These are phyloP conservation scores for Parapsyche elsis DNA, from an alignment of 1,140 invertebrate genomes.

Conservation along the genomic window DNA sequence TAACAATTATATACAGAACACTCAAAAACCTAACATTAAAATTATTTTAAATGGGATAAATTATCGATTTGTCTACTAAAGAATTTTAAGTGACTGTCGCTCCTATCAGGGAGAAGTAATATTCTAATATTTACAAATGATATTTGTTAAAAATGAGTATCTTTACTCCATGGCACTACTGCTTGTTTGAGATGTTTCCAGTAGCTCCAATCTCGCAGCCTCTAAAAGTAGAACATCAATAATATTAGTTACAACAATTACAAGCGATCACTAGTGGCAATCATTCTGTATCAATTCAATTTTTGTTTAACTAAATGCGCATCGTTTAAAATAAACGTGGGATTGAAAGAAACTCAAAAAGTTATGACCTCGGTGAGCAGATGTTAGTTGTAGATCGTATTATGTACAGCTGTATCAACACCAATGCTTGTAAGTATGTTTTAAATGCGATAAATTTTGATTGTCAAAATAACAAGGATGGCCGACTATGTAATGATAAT, in stretches of 20 bases:
- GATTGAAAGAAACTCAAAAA: too few species aligned
- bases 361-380: too few species aligned
- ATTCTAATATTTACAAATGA: constrained; percentile 52
- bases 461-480: not conserved
- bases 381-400: too few species aligned
- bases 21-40: constrained; percentile 50
- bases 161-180: constrained; percentile 54
- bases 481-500: constrained; percentile 18
- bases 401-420: not conserved
- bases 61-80: constrained; percentile 49
- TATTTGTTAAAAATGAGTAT: constrained; percentile 43
- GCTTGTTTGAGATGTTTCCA: constrained; percentile 47
- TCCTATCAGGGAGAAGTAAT: constrained; percentile 26
- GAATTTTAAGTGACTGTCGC: constrained; percentile 44
- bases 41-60: constrained; percentile 45
- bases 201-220: constrained; percentile 39
- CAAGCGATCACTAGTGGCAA: too few species aligned
- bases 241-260: not conserved
- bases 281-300: too few species aligned
- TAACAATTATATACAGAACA: constrained; percentile 54
- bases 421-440: too few species aligned
- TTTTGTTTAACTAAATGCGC: too few species aligned
- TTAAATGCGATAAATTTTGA: too few species aligned
- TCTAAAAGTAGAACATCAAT: constrained; percentile 31
- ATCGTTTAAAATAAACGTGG: too few species aligned